Evolutionary conservation across 2,797 vertebrate species (phyloP).

Genomic region (Mormyrops attenuatus): DNA sequence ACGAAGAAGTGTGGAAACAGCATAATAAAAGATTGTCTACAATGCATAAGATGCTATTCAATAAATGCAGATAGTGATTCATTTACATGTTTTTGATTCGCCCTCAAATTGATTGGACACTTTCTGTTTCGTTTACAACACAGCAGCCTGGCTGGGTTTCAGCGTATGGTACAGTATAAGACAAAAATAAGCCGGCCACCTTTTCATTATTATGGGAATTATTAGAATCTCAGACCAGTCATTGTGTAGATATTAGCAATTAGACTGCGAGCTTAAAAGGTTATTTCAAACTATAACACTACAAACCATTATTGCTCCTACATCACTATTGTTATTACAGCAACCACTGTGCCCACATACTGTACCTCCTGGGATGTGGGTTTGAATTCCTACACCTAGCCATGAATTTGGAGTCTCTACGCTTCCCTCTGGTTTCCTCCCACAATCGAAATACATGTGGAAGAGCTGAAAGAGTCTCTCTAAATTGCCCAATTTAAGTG

Average conservation of each 20-base stretch:
- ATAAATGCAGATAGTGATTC: background rate
- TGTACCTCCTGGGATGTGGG: background rate
- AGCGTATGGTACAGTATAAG: background rate
- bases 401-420: background rate
- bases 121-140: background rate
- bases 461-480: background rate
- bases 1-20: background rate
- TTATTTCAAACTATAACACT: background rate
- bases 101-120: background rate
- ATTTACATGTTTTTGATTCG: background rate
- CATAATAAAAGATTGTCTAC: background rate
- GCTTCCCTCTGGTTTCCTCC: background rate
- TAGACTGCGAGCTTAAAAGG: background rate
- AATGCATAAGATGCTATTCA: background rate
- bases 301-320: background rate
- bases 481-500: background rate
- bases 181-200: background rate
- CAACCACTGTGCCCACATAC: background rate
- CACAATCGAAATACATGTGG: background rate
- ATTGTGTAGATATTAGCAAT: background rate
- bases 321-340: background rate
- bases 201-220: background rate
- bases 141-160: background rate
- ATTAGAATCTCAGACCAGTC: background rate
- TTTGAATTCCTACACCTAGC: background rate